Evolutionary conservation across 2,888 invertebrate genomes (phyloP).

Genomic region (Drosophila quinaria): DNA sequence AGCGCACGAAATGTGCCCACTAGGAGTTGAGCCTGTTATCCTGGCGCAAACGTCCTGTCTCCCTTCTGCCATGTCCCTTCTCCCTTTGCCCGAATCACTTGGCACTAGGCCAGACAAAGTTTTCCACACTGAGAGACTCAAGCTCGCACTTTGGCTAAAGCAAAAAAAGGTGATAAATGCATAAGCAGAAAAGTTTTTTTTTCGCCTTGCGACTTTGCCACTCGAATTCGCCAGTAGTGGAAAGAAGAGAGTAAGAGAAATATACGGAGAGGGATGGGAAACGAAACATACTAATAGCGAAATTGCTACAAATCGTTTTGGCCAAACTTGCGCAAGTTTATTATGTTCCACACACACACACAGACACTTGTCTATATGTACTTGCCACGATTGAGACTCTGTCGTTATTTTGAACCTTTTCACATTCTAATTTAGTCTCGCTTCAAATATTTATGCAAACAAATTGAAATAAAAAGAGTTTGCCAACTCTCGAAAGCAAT

Average conservation of each 20-base stretch:
- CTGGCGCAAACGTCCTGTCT: constrained; percentile 29
- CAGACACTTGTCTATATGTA: constrained; percentile 19
- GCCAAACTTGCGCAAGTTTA: constrained; percentile 79
- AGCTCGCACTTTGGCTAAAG: constrained; percentile 33
- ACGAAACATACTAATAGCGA: constrained; percentile 72
- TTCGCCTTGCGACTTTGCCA: constrained; percentile 53
- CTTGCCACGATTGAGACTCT: constrained; percentile 23
- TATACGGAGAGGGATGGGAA: not conserved
- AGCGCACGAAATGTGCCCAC: constrained; percentile 75
- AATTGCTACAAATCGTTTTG: constrained; percentile 83
- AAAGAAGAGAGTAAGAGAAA: constrained; percentile 7
- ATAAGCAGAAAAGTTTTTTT: constrained; percentile 79
- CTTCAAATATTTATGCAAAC: constrained; percentile 83
- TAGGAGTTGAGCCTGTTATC: constrained; percentile 71
- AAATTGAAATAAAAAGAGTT: constrained; percentile 83
- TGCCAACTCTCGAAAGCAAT: constrained; percentile 68
- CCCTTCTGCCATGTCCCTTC: not conserved
- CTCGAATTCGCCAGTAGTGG: constrained; percentile 48
- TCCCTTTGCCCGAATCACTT: constrained; percentile 21
- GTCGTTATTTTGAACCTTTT: constrained; percentile 59
- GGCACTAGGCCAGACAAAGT: constrained; percentile 76
- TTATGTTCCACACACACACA: constrained; percentile 55
- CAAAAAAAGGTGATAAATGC: constrained; percentile 82
- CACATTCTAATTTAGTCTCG: constrained; percentile 76
- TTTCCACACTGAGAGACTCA: constrained; percentile 32